Percentiles rank a stretch among this genome's conserved stretches.
Conservation (phyloP, 2,888 invertebrate species). For the Platerodrilus igneus region DNA sequence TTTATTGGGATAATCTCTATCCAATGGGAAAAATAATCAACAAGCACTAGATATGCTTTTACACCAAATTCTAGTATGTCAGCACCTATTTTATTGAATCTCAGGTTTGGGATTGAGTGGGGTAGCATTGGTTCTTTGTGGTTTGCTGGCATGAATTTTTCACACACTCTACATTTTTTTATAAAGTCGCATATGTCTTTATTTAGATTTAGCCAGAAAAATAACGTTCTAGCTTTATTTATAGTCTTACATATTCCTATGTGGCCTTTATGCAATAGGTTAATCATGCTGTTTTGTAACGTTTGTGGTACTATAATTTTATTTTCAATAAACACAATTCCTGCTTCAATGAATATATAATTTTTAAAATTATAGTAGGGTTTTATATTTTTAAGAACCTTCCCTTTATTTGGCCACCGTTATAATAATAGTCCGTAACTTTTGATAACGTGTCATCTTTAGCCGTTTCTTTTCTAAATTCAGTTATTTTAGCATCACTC, state of each 20-base stretch:
- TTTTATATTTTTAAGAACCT: no score
- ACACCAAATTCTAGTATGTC: slow-evolving; percentile 24
- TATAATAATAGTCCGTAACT: slow-evolving; percentile 19
- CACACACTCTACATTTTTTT: slow-evolving; percentile 23
- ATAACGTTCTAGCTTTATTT: slow-evolving; percentile 1
- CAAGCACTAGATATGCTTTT: slow-evolving; percentile 18
- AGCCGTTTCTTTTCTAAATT: slow-evolving; percentile 17
- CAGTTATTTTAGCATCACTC: slow-evolving; percentile 14
- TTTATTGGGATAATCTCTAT: slow-evolving; percentile 17
- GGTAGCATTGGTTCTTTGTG: slow-evolving; percentile 26
- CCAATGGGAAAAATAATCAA: slow-evolving; percentile 29
- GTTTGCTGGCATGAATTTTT: slow-evolving; percentile 23
- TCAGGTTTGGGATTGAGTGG: slow-evolving; percentile 24
- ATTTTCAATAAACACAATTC: slow-evolving; percentile 20
- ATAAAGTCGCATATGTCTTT: slow-evolving; percentile 14
- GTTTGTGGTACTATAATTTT: slow-evolving; percentile 21
- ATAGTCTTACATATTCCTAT: slow-evolving; percentile 7
- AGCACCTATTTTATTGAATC: slow-evolving; percentile 24
- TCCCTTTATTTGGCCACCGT: slow-evolving; percentile 23
- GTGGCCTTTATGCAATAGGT: slow-evolving; percentile 25
- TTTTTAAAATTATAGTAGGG: no score
- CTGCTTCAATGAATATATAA: slow-evolving; percentile 21
- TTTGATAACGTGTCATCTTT: slow-evolving; percentile 13
- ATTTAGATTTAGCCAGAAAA: slow-evolving; percentile 15
- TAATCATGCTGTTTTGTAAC: slow-evolving; percentile 11